A percentile compares a stretch with the other conserved stretches of the same genome.
Evolutionary conservation across 1,140 invertebrate species (phyloP).

Genomic region (Orussus abietinus): DNA sequence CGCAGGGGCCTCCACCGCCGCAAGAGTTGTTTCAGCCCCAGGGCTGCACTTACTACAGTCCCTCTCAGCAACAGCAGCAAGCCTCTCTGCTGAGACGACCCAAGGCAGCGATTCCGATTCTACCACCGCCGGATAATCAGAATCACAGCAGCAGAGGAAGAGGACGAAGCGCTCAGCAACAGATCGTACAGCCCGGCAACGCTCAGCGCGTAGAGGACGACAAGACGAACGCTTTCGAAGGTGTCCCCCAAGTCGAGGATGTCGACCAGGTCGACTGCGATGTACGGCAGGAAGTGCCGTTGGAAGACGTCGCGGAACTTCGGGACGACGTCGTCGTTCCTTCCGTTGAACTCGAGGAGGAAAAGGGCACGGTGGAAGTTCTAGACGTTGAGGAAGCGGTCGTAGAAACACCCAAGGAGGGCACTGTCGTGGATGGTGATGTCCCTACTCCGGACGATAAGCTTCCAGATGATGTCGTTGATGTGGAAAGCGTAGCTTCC

Average conservation of each 20-base stretch:
- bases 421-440: conserved; percentile 10
- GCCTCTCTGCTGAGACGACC: conserved; percentile 51
- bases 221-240: conserved; percentile 7
- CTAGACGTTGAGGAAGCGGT: conserved; percentile 14
- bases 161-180: conserved; percentile 24
- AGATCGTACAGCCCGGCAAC: conserved; percentile 2
- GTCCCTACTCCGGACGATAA: not conserved
- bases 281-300: no score
- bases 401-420: conserved; percentile 14
- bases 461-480: not conserved
- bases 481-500: not conserved
- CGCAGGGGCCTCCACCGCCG: conserved; percentile 47
- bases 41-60: conserved; percentile 57
- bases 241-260: no score
- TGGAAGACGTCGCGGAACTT: no score
- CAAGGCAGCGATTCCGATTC: conserved; percentile 60
- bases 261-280: no score
- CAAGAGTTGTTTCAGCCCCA: conserved; percentile 57
- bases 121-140: conserved; percentile 56
- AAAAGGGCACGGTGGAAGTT: no score
- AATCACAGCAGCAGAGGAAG: conserved; percentile 28
- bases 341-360: no score
- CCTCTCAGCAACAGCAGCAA: conserved; percentile 50
- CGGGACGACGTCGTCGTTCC: no score
- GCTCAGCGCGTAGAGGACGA: conserved; percentile 14